phyloP scores from a whole-genome alignment of 2,113 vertebrate species.

The Periophthalmodon schlosseri region DNA sequence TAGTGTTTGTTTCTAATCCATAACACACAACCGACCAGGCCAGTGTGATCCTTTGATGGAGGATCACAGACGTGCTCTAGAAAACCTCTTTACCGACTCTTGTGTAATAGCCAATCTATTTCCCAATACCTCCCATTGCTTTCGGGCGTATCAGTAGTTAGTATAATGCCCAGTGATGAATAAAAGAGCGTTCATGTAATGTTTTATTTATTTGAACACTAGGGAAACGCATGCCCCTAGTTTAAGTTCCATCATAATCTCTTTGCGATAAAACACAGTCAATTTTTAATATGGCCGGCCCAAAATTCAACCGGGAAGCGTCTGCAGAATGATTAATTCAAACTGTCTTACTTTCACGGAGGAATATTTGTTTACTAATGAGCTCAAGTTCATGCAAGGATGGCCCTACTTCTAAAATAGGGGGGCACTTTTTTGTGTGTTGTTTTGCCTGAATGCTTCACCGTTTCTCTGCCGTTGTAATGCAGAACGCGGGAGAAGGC shows the following conservation, averaged over 20 bases:
- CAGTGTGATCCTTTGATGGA: constrained; percentile 13
- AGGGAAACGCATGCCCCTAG: not conserved
- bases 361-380: constrained; percentile 41
- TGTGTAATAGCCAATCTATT: constrained; percentile 3
- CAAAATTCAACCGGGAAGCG: constrained; percentile 40
- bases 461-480: constrained; percentile 4
- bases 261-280: constrained; percentile 24
- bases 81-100: not conserved
- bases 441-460: constrained; percentile 23
- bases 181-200: constrained; percentile 34
- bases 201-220: constrained; percentile 2
- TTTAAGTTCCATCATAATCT: not conserved
- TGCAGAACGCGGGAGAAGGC: constrained; percentile 22
- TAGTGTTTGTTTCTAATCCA: constrained; percentile 7
- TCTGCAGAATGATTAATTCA: constrained; percentile 59
- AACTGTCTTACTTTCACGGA: constrained; percentile 23
- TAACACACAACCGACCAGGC: not conserved
- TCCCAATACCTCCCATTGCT: not conserved
- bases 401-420: constrained; percentile 10
- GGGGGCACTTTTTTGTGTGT: constrained; percentile 1
- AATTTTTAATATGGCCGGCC: constrained; percentile 44
- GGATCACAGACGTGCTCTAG: not conserved
- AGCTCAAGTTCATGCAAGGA: constrained; percentile 28
- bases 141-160: constrained; percentile 3
- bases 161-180: constrained; percentile 40